phyloP scores from a whole-genome alignment of 2,113 vertebrate species.

The Corythoichthys intestinalis region DNA sequence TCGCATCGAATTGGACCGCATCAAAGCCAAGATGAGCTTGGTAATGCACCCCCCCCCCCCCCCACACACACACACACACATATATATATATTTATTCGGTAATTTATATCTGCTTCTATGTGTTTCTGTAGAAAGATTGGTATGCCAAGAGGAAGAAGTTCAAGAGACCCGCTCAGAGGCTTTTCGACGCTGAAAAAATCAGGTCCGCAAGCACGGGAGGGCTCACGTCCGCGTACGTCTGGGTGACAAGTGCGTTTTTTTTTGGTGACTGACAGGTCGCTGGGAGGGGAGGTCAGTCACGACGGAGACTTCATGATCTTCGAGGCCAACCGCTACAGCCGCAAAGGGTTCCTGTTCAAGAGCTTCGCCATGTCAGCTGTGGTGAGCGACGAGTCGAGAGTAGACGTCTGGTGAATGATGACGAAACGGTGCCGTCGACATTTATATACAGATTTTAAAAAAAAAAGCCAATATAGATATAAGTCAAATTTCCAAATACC shows the following conservation, averaged over 20 bases:
- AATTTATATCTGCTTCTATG: not conserved
- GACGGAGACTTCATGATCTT: slow-evolving; percentile 98
- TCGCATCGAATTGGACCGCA: slow-evolving; percentile 89
- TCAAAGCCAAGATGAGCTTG: slow-evolving; percentile 94
- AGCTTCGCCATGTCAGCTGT: slow-evolving; percentile 97
- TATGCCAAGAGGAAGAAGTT: slow-evolving; percentile 93
- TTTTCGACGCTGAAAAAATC: slow-evolving; percentile 94
- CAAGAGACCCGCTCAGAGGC: slow-evolving; percentile 85
- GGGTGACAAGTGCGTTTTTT: not conserved
- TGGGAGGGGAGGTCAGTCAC: slow-evolving; percentile 88
- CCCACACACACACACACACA: not conserved
- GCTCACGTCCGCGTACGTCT: rapidly evolving
- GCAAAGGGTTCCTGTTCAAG: slow-evolving; percentile 97
- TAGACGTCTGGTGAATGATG: too few relatives aligned
- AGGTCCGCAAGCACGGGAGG: slow-evolving; percentile 65
- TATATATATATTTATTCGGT: not conserved
- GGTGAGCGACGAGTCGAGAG: slow-evolving; percentile 64
- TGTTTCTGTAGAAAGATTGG: slow-evolving; percentile 85
- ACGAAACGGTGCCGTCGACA: too few relatives aligned
- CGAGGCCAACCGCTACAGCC: slow-evolving; percentile 92
- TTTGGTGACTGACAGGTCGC: slow-evolving; percentile 71
- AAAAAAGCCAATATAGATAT: too few relatives aligned
- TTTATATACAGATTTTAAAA: too few relatives aligned
- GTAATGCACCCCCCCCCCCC: slow-evolving; percentile 48
- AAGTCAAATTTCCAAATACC: too few relatives aligned